Percentiles rank a stretch among this genome's conserved stretches.
These are phyloP conservation scores for Ligdia adustata DNA, from an alignment of 2,888 invertebrate genomes.

Conservation along the genomic window DNA sequence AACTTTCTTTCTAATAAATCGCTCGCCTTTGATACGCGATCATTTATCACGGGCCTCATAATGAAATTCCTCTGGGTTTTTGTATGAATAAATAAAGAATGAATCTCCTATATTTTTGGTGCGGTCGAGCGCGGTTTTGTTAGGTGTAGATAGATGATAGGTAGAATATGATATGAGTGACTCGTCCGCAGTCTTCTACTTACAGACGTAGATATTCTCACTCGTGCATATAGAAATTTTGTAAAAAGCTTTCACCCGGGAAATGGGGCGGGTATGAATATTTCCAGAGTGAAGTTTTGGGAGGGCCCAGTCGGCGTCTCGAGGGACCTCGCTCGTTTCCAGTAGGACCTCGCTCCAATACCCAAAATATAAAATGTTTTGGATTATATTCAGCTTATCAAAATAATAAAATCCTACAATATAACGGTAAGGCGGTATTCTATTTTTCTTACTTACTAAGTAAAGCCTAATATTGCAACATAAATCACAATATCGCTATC, in stretches of 20 bases:
- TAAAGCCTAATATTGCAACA: neutral
- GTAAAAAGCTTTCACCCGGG: conserved; percentile 51
- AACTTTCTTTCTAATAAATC: conserved; percentile 65
- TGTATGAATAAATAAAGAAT: conserved; percentile 42
- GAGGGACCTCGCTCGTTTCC: conserved; percentile 38
- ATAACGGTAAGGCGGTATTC: neutral
- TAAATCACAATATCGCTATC: too few relatives aligned
- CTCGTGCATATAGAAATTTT: conserved; percentile 48
- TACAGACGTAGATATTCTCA: conserved; percentile 45
- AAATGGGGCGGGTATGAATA: conserved; percentile 54
- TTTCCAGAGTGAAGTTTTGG: conserved; percentile 48
- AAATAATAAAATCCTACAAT: conserved; percentile 21
- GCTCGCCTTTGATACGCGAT: conserved; percentile 61
- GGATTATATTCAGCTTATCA: conserved; percentile 37
- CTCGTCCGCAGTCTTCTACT: conserved; percentile 28
- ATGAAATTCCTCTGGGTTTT: conserved; percentile 44
- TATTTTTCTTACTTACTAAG: neutral
- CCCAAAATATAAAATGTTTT: conserved; percentile 14
- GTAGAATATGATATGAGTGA: conserved; percentile 40
- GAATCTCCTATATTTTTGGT: conserved; percentile 36
- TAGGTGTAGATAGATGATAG: conserved; percentile 32
- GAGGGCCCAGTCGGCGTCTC: conserved; percentile 50
- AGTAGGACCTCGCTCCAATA: conserved; percentile 10
- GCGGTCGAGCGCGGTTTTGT: conserved; percentile 32
- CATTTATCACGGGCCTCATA: conserved; percentile 48